Evolutionary conservation across 2,797 vertebrate genomes (phyloP), one percentile per base, ranked within the genome.

Genomic region (Sibirionetta formosa): DNA sequence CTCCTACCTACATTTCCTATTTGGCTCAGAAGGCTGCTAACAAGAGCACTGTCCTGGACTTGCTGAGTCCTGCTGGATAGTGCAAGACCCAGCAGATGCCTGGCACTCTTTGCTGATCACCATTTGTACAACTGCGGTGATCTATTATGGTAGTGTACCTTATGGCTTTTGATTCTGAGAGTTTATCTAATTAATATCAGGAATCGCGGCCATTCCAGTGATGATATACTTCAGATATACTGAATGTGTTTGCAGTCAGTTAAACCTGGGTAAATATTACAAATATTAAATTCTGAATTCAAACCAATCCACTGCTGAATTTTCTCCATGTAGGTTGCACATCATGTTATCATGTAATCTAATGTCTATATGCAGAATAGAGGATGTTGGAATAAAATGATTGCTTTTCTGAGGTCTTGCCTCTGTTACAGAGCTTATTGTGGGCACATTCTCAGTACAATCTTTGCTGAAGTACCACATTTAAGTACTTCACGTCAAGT

Each of bases 81-180:
- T 35, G 19, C 60, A 61, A 88, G 33, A 48, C 15, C n/a, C 44
- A n/a, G 7, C 15, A 65, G 31, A 60, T 22, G 23, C 1, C 15
- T 76, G 26, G 7, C 68, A 50, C 10, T 88, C 50, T 8, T 9
- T 76, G 36, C 27, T 80, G 48, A 38, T 6, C 42, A 35, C 53
- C 16, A 27, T 56, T 61, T 85, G 17, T 23, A 35, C 24, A 72
- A 17, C 24, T 6, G 5, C 7, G 31, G 38, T n/a, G 29, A 63
- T 42, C 15, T 80, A 7, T 66, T 66, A 22, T 26, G 10, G 63
- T 16, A 0, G 0, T 60, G 9, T 44, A 63, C 5, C 26, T 38
- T 18, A 14, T 35, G 12, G 1, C 29, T 86, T 83, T 63, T 66
- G 11, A 20, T 90, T 79, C 50, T 73, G 56, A 84, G 42, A 50